phyloP scores from a whole-genome alignment of 1,140 invertebrate species.

The Drosophila equinoxialis region DNA sequence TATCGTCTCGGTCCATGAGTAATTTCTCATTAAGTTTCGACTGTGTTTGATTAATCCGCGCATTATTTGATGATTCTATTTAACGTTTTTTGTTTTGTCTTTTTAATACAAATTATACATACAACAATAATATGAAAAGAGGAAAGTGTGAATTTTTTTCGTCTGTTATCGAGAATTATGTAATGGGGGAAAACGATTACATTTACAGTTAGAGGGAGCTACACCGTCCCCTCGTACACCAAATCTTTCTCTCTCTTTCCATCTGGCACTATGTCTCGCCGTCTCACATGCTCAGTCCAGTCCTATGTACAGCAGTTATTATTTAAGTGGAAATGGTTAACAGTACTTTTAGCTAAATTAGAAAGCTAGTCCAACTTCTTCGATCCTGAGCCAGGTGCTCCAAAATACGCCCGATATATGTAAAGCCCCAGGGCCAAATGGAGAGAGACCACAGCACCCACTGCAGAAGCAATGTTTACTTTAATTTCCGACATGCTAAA shows the following conservation, averaged over 20 bases:
- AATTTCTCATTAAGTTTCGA: constrained; percentile 33
- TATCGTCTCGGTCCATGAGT: constrained; percentile 39
- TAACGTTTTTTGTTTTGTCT: constrained; percentile 13
- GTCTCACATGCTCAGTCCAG: constrained; percentile 31
- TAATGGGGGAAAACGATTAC: constrained; percentile 58
- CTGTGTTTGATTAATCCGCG: constrained; percentile 34
- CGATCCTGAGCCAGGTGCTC: constrained; percentile 61
- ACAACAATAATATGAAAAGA: constrained; percentile 42
- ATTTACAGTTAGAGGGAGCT: constrained; percentile 42
- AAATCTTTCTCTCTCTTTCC: constrained; percentile 28
- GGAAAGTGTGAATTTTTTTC: constrained; percentile 32
- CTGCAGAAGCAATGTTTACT: constrained; percentile 90
- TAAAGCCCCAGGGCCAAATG: constrained; percentile 90
- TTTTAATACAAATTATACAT: constrained; percentile 53
- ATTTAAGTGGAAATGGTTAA: constrained; percentile 49
- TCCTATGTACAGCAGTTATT: constrained; percentile 43
- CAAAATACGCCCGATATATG: constrained; percentile 90
- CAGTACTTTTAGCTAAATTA: constrained; percentile 24
- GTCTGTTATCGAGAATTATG: constrained; percentile 68
- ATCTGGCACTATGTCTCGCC: constrained; percentile 23
- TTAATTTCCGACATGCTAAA: constrained; percentile 85
- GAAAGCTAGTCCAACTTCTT: constrained; percentile 38
- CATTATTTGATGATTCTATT: constrained; percentile 32
- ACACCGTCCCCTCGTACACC: neutral
- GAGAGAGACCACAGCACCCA: constrained; percentile 88